These are phyloP conservation scores for Antheraea mylitta DNA, from an alignment of 1,140 invertebrate genomes.

Conservation along the genomic window DNA sequence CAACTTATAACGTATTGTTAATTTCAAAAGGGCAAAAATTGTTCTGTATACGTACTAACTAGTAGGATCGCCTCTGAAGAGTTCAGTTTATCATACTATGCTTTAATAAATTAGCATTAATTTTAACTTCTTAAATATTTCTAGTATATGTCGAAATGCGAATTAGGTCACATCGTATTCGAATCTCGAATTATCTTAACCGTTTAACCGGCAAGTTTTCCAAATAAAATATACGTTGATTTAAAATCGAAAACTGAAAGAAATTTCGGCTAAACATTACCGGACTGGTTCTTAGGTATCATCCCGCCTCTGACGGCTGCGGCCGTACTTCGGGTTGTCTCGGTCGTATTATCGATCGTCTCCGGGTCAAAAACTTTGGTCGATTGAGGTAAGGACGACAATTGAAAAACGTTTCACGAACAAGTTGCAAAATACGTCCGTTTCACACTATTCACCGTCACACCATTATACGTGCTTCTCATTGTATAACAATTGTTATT, in stretches of 20 bases:
- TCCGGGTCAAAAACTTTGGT: constrained; percentile 72
- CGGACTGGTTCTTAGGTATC: constrained; percentile 71
- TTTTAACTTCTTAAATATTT: no score
- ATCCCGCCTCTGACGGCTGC: constrained; percentile 65
- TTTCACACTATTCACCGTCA: background rate
- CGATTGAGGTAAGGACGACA: constrained; percentile 68
- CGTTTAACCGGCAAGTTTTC: no score
- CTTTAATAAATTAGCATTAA: no score
- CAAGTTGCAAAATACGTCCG: constrained; percentile 5
- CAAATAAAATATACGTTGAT: background rate
- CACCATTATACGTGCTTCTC: background rate
- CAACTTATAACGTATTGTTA: no score
- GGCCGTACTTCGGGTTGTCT: constrained; percentile 66
- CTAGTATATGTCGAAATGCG: no score
- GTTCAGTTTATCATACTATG: no score
- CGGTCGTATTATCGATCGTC: constrained; percentile 66
- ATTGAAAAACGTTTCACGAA: constrained; percentile 14
- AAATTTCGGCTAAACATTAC: constrained; percentile 14
- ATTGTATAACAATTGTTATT: background rate
- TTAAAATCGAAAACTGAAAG: background rate
- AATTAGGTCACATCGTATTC: no score
- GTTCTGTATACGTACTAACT: no score
- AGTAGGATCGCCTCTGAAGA: no score
- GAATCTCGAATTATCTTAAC: no score
- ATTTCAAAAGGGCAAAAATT: no score